These are phyloP conservation scores for Vanessa cardui DNA, from an alignment of 2,888 invertebrate genomes.

Conservation along the genomic window DNA sequence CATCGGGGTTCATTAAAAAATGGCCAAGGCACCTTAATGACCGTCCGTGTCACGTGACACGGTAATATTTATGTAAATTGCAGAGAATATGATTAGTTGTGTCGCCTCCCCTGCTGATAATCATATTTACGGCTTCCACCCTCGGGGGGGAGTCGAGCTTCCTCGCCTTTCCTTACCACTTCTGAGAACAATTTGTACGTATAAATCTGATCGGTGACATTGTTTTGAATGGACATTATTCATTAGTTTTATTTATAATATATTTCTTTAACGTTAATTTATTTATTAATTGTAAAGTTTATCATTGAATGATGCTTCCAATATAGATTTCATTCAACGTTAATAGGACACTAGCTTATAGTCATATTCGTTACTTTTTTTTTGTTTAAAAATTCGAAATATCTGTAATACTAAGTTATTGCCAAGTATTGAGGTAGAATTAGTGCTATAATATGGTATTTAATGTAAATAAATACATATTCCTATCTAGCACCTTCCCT, in stretches of 20 bases:
- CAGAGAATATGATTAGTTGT: conserved; percentile 82
- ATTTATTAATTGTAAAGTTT: no score
- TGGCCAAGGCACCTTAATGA: conserved; percentile 62
- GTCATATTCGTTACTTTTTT: no score
- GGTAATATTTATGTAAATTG: conserved; percentile 83
- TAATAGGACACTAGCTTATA: no score
- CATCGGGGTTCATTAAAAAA: conserved; percentile 68
- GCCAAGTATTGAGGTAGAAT: no score
- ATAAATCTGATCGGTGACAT: conserved; percentile 10
- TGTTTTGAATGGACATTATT: conserved; percentile 6
- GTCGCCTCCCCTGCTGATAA: conserved; percentile 81
- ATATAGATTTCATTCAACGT: no score
- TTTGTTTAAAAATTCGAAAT: no score
- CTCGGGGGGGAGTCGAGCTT: conserved; percentile 45
- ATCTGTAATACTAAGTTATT: no score
- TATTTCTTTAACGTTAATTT: no score
- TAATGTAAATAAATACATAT: no score
- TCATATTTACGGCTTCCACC: conserved; percentile 78
- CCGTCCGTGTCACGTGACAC: conserved; percentile 76
- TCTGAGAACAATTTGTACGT: conserved; percentile 35
- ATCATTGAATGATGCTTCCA: no score
- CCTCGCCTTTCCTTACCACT: conserved; percentile 41
- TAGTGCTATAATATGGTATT: no score
- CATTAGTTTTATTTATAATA: neutral
- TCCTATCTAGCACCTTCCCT: no score